Conservation (phyloP, 2,888 invertebrate genomes). For the Latrodectus elegans region DNA sequence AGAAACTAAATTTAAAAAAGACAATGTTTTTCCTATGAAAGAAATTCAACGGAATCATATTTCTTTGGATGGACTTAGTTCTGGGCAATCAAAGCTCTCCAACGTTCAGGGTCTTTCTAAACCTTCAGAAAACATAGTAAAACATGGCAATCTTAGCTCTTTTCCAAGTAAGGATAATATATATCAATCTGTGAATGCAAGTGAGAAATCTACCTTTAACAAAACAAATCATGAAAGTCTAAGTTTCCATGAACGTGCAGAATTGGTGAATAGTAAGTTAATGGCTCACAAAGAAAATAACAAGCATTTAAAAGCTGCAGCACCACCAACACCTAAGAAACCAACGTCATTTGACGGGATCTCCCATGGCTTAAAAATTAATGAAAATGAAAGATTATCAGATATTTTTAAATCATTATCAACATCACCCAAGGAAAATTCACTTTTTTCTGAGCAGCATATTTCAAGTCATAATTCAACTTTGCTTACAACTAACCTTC, state of each 20-base stretch:
- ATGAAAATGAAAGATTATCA: neutral
- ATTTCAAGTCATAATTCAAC: slow-evolving; percentile 16
- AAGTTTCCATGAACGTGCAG: slow-evolving; percentile 66
- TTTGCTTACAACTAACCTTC: neutral
- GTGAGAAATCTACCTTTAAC: slow-evolving; percentile 12
- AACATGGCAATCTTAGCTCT: slow-evolving; percentile 10
- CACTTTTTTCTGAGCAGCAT: slow-evolving; percentile 24
- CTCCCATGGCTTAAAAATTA: neutral
- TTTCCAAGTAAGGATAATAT: slow-evolving; percentile 38
- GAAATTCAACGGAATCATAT: slow-evolving; percentile 59
- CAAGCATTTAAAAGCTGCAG: slow-evolving; percentile 54
- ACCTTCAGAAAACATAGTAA: slow-evolving; percentile 16
- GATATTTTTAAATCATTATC: slow-evolving; percentile 14
- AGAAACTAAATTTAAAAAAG: slow-evolving; percentile 50
- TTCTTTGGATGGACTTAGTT: slow-evolving; percentile 35
- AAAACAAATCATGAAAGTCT: slow-evolving; percentile 64
- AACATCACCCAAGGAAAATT: slow-evolving; percentile 23
- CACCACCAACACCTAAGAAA: slow-evolving; percentile 68
- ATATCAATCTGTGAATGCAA: slow-evolving; percentile 5
- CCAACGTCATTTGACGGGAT: slow-evolving; percentile 31
- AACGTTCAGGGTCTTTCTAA: slow-evolving; percentile 23
- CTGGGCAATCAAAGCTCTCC: slow-evolving; percentile 15
- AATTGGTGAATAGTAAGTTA: slow-evolving; percentile 62
- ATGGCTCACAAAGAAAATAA: slow-evolving; percentile 60
- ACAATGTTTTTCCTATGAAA: slow-evolving; percentile 31